A percentile compares a stretch with the other conserved stretches of the same genome.
These are phyloP conservation scores for Metridium senile DNA, from an alignment of 92 coral and sea anemone genomes.

Conservation along the genomic window DNA sequence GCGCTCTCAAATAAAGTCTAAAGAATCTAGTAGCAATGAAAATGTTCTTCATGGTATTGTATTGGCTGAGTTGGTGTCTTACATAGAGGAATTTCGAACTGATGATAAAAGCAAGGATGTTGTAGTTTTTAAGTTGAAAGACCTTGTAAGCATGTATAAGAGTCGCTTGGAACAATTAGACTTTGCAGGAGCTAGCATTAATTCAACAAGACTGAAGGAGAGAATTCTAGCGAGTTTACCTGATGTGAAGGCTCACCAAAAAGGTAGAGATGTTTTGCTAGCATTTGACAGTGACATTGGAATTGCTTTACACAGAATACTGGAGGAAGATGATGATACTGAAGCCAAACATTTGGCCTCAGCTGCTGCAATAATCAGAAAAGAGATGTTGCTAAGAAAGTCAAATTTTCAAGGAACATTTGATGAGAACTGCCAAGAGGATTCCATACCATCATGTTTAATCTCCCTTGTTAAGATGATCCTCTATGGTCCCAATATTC, in stretches of 20 bases:
- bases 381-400: slow-evolving; percentile 38
- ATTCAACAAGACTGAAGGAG: slow-evolving; percentile 43
- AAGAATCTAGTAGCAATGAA: slow-evolving; percentile 8
- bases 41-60: slow-evolving; percentile 45
- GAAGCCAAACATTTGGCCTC: too few relatives aligned
- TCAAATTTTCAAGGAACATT: slow-evolving; percentile 33
- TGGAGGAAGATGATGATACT: slow-evolving; percentile 40
- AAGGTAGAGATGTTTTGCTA: slow-evolving; percentile 36
- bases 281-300: slow-evolving; percentile 44
- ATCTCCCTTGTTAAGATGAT: slow-evolving; percentile 34
- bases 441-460: slow-evolving; percentile 33
- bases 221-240: slow-evolving; percentile 31
- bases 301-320: slow-evolving; percentile 31
- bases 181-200: slow-evolving; percentile 9
- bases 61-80: slow-evolving; percentile 50
- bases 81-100: slow-evolving; percentile 39
- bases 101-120: slow-evolving; percentile 19
- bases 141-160: slow-evolving; percentile 48
- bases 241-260: slow-evolving; percentile 36
- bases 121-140: slow-evolving; percentile 36
- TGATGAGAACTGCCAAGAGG: slow-evolving; percentile 7
- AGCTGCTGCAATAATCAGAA: slow-evolving; percentile 42
- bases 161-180: slow-evolving; percentile 45
- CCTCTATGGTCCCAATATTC: slow-evolving; percentile 27
- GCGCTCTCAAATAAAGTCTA: slow-evolving; percentile 9